Evolutionary conservation across 2,797 vertebrate genomes (phyloP), one percentile per base, ranked within the genome.

Genomic region (Acipenser transmontanus): DNA sequence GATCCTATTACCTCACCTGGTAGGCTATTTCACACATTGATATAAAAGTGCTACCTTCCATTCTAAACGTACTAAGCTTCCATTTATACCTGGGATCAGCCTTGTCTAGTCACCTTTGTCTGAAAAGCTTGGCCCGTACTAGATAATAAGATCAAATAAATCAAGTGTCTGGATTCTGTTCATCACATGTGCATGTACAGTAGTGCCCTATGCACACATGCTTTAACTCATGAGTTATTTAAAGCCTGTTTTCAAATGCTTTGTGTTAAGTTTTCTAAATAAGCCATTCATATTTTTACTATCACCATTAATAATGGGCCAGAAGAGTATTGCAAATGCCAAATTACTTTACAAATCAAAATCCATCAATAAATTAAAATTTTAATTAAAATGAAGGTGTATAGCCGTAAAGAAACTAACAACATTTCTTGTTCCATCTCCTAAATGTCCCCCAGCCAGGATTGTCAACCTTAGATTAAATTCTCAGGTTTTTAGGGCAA

Each of bases 401-500:
- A 76, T 71, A 73, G 75, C 78, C 81, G 81, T 78, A 82, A 82
- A 69, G 65, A 81, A 83, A 82, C 80, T 76, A 79, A 79, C 82
- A 83, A 84, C 81, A 84, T 84, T 84, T 86, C 87, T 87, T 88
- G 88, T 89, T 89, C 82, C 79, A 78, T 82, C 84, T 88, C 83
- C 92, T 34, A 95, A 91, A 93, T 97, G 91, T 95, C 94, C 92
- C 91, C 94, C 93, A 94, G 93, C 94, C 91, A 75, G 85, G 93
- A 89, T 92, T 93, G 88, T 91, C 89, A 88, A 92, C 90, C 93
- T 93, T 90, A 82, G 91, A 95, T 97, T 97, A 96, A 90, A 97
- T 95, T 95, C 93, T 86, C 92, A 91, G 91, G 92, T 94, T 95
- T 92, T 93, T 85, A 92, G 91, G 91, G 88, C 89, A 91, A 92